Conservation (phyloP, 1,140 invertebrate genomes). For the Notospermus geniculatus region DNA sequence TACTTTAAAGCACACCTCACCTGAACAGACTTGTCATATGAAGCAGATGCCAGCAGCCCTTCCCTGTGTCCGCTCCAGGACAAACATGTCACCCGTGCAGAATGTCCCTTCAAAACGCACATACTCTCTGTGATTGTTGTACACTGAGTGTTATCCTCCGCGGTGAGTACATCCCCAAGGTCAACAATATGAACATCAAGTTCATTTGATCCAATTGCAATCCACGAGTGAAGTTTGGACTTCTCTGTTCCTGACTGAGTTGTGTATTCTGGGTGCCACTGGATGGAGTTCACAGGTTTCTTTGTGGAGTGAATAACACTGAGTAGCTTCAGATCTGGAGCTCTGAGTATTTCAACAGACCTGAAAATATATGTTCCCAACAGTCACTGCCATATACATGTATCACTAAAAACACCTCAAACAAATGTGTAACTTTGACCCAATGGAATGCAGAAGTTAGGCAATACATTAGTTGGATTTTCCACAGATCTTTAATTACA, state of each 20-base stretch:
- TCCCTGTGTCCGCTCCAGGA: slow-evolving; percentile 73
- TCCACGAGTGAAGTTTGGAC: slow-evolving; percentile 63
- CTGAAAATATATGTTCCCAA: slow-evolving; percentile 30
- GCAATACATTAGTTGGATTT: too few species aligned
- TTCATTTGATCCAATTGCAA: slow-evolving; percentile 65
- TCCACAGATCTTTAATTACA: too few species aligned
- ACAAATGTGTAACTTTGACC: too few species aligned
- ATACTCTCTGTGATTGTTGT: slow-evolving; percentile 23
- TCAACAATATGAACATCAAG: slow-evolving; percentile 62
- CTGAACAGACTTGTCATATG: slow-evolving; percentile 67
- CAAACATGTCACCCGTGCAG: slow-evolving; percentile 61
- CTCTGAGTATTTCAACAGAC: slow-evolving; percentile 41
- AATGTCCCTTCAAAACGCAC: slow-evolving; percentile 63
- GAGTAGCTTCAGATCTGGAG: slow-evolving; percentile 40
- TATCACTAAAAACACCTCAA: too few species aligned
- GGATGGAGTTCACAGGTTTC: slow-evolving; percentile 65
- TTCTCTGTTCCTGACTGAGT: slow-evolving; percentile 53
- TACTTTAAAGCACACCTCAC: slow-evolving; percentile 54
- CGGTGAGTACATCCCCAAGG: neutral
- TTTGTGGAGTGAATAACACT: slow-evolving; percentile 54
- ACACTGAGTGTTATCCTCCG: neutral
- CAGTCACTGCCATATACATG: too few species aligned
- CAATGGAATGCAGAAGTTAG: too few species aligned
- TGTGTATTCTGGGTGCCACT: slow-evolving; percentile 71
- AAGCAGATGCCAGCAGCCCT: slow-evolving; percentile 66